Percentiles rank a stretch among this genome's conserved stretches.
Conservation (phyloP, 2,797 vertebrate genomes). For the Bradypus variegatus region DNA sequence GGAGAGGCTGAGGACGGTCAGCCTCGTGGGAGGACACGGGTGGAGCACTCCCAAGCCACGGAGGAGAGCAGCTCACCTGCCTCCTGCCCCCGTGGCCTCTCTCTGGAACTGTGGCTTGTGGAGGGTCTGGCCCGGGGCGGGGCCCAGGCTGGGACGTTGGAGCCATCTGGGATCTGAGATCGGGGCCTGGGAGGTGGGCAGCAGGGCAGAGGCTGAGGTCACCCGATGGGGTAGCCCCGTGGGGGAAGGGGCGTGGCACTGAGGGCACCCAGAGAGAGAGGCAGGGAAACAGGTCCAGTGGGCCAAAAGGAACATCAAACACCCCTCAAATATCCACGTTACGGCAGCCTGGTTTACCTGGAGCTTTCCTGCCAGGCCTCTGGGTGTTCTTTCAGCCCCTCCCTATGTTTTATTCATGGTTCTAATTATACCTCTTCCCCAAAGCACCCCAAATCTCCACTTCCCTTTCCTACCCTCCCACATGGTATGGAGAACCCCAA, state of each 20-base stretch:
- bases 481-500: neutral
- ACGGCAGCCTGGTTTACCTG: neutral
- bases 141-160: too few species aligned
- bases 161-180: neutral
- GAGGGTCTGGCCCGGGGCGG: neutral
- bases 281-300: neutral
- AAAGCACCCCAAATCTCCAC: neutral
- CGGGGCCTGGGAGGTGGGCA: neutral
- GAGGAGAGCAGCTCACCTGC: fast-evolving
- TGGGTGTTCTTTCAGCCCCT: neutral
- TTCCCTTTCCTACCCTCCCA: neutral
- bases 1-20: neutral
- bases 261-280: neutral
- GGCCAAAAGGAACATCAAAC: neutral
- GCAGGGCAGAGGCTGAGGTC: neutral
- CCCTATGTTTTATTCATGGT: neutral
- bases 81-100: too few species aligned
- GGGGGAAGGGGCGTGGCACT: neutral
- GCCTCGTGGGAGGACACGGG: neutral
- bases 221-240: neutral
- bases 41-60: neutral
- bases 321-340: neutral
- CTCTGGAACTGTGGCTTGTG: neutral
- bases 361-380: neutral
- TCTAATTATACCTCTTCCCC: neutral